A percentile compares a stretch with the other conserved stretches of the same genome.
Conservation (phyloP, 2,113 vertebrate genomes). For the Menura novaehollandiae region DNA sequence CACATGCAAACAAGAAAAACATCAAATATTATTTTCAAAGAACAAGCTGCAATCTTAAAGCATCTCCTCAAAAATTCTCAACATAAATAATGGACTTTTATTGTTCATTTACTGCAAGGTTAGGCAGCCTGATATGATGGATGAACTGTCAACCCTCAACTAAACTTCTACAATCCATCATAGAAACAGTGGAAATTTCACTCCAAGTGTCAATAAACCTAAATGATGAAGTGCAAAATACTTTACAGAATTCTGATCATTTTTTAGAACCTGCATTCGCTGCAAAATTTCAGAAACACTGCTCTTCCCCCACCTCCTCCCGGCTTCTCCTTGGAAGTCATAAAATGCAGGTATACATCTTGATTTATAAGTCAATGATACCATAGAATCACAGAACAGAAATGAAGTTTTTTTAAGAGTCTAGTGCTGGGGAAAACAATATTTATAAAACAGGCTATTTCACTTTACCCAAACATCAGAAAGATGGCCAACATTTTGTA, state of each 20-base stretch:
- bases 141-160: conserved; percentile 82
- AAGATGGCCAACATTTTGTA: neutral
- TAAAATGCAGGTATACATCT: neutral
- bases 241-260: conserved; percentile 14
- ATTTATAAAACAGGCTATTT: neutral
- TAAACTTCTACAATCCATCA: conserved; percentile 84
- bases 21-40: neutral
- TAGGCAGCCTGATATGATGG: conserved; percentile 85
- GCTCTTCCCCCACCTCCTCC: neutral
- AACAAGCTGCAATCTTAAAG: conserved; percentile 1
- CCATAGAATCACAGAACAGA: neutral
- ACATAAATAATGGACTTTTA: conserved; percentile 77
- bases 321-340: neutral
- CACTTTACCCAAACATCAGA: neutral
- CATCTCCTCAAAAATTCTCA: conserved; percentile 38
- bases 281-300: conserved; percentile 13
- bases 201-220: conserved; percentile 59
- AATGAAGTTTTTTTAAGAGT: neutral
- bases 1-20: neutral
- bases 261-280: neutral
- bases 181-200: conserved; percentile 62
- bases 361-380: neutral
- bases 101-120: conserved; percentile 91
- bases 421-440: neutral
- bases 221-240: conserved; percentile 58